These are phyloP conservation scores for Eulemur rufifrons DNA, from an alignment of 2,113 vertebrate genomes.

Conservation along the genomic window DNA sequence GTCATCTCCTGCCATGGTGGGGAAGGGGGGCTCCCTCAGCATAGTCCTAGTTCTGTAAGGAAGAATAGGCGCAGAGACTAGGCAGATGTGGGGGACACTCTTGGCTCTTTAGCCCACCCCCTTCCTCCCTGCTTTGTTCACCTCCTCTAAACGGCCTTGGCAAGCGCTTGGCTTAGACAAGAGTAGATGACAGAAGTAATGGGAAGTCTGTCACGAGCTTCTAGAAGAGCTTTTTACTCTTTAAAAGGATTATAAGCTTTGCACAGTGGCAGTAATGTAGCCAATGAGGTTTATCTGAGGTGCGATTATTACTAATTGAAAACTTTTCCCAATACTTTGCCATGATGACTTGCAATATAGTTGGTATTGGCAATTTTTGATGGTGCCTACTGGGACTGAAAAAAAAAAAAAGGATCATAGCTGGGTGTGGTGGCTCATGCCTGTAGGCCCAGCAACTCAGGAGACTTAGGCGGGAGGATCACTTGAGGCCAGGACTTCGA, in stretches of 20 bases:
- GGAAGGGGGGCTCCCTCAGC: background rate
- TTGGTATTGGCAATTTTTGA: too few relatives aligned
- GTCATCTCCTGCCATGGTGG: background rate
- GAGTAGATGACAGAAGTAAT: background rate
- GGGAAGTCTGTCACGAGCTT: background rate
- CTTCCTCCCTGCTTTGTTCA: background rate
- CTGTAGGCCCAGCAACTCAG: too few relatives aligned
- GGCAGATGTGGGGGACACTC: background rate
- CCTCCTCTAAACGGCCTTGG: background rate
- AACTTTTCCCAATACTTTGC: too few relatives aligned
- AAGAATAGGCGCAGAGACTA: background rate
- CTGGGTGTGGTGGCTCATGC: too few relatives aligned
- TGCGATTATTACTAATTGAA: too few relatives aligned
- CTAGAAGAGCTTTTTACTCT: constrained; percentile 7
- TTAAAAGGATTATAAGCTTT: background rate
- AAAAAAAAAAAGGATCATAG: too few relatives aligned
- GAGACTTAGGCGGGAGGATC: too few relatives aligned
- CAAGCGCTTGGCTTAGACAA: background rate
- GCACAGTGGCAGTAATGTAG: too few relatives aligned
- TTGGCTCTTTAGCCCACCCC: background rate
- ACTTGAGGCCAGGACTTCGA: too few relatives aligned
- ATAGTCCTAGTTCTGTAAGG: background rate
- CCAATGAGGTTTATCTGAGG: too few relatives aligned
- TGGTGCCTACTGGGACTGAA: too few relatives aligned
- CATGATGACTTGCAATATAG: too few relatives aligned